These are phyloP conservation scores for Drosophila nigromelanica DNA, from an alignment of 1,140 invertebrate genomes.

Conservation along the genomic window DNA sequence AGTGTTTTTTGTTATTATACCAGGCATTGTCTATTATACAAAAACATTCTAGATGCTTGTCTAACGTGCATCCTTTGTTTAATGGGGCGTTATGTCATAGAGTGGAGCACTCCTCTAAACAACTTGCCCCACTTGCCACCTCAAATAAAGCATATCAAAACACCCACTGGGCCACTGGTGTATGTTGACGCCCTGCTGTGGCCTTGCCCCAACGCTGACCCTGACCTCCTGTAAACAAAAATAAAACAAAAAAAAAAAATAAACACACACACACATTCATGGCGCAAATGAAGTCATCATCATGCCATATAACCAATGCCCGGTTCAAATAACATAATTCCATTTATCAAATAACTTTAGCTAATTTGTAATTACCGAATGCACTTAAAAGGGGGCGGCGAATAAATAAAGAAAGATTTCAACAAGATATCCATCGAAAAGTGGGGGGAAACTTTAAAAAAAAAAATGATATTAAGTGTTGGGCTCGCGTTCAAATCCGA, in stretches of 20 bases:
- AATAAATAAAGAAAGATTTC: not conserved
- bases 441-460: too few species aligned
- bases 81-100: conserved; percentile 4
- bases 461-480: not conserved
- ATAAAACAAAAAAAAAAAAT: too few species aligned
- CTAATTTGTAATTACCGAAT: not conserved
- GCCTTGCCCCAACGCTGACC: conserved; percentile 2
- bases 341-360: not conserved
- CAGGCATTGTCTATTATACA: too few species aligned
- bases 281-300: conserved; percentile 26
- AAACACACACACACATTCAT: not conserved
- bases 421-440: too few species aligned
- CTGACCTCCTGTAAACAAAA: conserved; percentile 4
- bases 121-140: not conserved
- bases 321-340: conserved; percentile 2
- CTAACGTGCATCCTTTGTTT: not conserved
- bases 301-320: not conserved
- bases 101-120: not conserved
- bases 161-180: not conserved
- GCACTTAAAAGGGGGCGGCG: not conserved
- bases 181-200: conserved; percentile 5
- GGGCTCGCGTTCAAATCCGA: not conserved
- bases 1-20: too few species aligned
- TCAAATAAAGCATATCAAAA: too few species aligned
- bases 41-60: not conserved